Evolutionary conservation across 1,140 invertebrate species (phyloP), one percentile per base, ranked within the genome.

Genomic region (Calosoma granatense): DNA sequence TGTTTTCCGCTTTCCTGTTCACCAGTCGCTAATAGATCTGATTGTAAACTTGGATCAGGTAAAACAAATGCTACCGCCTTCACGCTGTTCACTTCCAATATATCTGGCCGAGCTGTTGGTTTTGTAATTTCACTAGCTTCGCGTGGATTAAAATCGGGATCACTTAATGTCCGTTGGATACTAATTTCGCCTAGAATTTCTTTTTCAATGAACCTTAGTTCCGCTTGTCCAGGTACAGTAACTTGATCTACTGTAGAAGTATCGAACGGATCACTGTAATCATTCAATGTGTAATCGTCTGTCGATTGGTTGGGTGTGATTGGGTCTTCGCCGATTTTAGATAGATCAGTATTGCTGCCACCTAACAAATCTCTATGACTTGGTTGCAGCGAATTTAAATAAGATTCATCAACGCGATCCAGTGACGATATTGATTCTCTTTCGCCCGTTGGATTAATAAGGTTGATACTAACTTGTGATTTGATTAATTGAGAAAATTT

Each of bases 201-300:
- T 64, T 84, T 80, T 73, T 91, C 88, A 17, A 91, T 69, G 64
- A 85, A 80, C 68, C 88, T 88, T 3, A 92, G 66, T 72, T 92
- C 88, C 11, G 84, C 79, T 72, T 83, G 83, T 56, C 87, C 84
- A 1, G 87, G 87, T 58, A 83, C 80, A 43, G 81, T 78, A 17
- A 84, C 73, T 21, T 81, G 79, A 64, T 86, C 80, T 6, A 90
- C 78, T 12, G 81, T 79, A 0, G 88, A 90, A 2, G 90, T 92
- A 65, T 92, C 88, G 63, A 92, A 92, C 0, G 89, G 90, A 77
- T 93, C 90, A 15, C 83, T 81, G 64, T 88, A 85, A 47, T 76
- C 79, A 14, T 78, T 70, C 47, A 77, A 74, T 60, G 76, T 71
- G 47, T 77, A 74, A 20, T 76, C 68, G 17, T 78, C 61, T 14